phyloP scores from a whole-genome alignment of 2,888 invertebrate species.

The Rotaria magnacalcarata region DNA sequence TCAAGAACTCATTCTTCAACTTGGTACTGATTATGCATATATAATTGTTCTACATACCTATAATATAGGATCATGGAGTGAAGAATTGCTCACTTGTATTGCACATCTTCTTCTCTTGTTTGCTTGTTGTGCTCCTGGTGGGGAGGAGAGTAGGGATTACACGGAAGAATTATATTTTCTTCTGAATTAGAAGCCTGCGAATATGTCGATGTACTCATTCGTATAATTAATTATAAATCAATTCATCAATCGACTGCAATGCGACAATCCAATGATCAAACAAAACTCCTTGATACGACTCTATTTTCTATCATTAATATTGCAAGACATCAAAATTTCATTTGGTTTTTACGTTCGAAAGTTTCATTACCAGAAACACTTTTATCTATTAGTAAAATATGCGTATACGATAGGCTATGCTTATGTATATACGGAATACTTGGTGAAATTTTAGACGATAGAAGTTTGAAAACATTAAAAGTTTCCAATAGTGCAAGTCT shows the following conservation, averaged over 20 bases:
- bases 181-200: not conserved
- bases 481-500: not conserved
- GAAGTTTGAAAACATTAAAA: not conserved
- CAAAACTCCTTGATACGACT: not conserved
- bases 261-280: not conserved
- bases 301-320: not conserved
- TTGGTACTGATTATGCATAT: not conserved
- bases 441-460: not conserved
- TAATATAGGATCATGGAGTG: not conserved
- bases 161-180: not conserved
- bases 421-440: not conserved
- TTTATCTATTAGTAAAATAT: not conserved
- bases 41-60: not conserved
- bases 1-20: not conserved
- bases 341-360: not conserved
- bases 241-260: not conserved
- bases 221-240: not conserved
- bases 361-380: not conserved
- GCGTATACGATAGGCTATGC: not conserved
- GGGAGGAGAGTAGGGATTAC: not conserved
- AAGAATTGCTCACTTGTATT: not conserved
- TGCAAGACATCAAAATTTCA: not conserved
- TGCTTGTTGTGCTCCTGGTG: not conserved
- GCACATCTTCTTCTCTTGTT: not conserved
- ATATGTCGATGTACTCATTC: not conserved